Conservation (phyloP, 1,140 invertebrate genomes). For the Anastatus disparis region DNA sequence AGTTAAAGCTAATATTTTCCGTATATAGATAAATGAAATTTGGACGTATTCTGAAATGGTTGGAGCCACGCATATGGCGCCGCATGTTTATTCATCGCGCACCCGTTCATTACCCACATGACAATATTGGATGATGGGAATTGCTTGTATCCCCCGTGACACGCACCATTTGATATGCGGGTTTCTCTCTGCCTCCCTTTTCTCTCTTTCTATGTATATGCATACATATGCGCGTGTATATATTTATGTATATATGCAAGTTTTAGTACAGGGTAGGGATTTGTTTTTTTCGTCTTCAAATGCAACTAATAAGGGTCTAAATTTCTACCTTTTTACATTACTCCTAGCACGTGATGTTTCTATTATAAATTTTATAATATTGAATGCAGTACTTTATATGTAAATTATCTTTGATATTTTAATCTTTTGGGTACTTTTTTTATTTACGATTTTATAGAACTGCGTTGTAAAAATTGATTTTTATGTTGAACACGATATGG, state of each 20-base stretch:
- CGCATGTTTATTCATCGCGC: slow-evolving; percentile 64
- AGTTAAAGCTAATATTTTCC: slow-evolving; percentile 44
- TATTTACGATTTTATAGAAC: slow-evolving; percentile 1
- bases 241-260: too few relatives aligned
- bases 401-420: slow-evolving; percentile 16
- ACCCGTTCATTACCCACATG: slow-evolving; percentile 65
- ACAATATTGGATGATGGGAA: slow-evolving; percentile 67
- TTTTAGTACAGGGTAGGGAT: too few relatives aligned
- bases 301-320: slow-evolving; percentile 14
- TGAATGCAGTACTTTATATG: slow-evolving; percentile 14
- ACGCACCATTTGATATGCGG: slow-evolving; percentile 65
- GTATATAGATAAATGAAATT: slow-evolving; percentile 46
- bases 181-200: slow-evolving; percentile 9
- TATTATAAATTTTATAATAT: slow-evolving; percentile 28
- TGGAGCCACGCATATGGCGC: slow-evolving; percentile 35
- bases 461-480: slow-evolving; percentile 26
- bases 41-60: too few relatives aligned
- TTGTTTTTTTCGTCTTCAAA: slow-evolving; percentile 16
- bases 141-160: slow-evolving; percentile 63
- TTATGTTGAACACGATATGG: too few relatives aligned
- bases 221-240: not conserved
- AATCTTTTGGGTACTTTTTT: slow-evolving; percentile 17
- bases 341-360: slow-evolving; percentile 7
- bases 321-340: not conserved
- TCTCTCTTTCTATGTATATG: not conserved